A percentile compares a stretch with the other conserved stretches of the same genome.
Conservation (phyloP, 2,113 vertebrate genomes). For the Polyodon spathula region DNA sequence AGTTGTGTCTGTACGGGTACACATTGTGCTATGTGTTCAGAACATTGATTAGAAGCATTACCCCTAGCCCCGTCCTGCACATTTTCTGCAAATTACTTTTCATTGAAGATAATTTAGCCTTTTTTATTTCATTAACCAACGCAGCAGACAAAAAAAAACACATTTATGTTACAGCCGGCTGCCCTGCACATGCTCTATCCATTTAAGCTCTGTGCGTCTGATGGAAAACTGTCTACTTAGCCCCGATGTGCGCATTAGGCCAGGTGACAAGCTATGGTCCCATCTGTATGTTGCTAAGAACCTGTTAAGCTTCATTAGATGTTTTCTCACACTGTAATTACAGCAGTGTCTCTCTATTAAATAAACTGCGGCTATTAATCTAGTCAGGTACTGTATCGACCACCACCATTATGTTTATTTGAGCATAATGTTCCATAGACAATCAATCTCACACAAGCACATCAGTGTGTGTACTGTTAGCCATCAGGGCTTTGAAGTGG, state of each 20-base stretch:
- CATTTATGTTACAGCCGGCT: slow-evolving; percentile 39
- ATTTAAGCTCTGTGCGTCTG: slow-evolving; percentile 38
- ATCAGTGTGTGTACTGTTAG: too few relatives aligned
- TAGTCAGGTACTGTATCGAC: neutral
- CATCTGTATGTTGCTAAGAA: neutral
- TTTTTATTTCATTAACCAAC: slow-evolving; percentile 57
- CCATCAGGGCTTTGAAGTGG: too few relatives aligned
- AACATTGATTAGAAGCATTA: neutral
- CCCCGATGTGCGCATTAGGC: slow-evolving; percentile 27
- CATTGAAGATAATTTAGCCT: slow-evolving; percentile 55
- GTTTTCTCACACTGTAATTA: neutral
- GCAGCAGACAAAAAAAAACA: slow-evolving; percentile 52
- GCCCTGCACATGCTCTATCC: slow-evolving; percentile 39
- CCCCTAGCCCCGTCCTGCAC: neutral
- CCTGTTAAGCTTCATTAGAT: neutral
- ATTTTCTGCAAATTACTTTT: slow-evolving; percentile 51
- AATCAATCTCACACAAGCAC: too few relatives aligned
- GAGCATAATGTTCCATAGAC: too few relatives aligned
- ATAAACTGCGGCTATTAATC: slow-evolving; percentile 2
- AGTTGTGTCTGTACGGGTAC: neutral
- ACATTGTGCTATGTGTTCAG: neutral
- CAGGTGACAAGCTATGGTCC: neutral
- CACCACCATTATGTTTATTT: neutral
- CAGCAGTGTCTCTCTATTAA: slow-evolving; percentile 2
- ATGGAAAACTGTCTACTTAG: slow-evolving; percentile 39